Percentiles rank a stretch among this genome's conserved stretches.
Conservation (phyloP, 2,113 vertebrate species). For the Ellobius talpinus region DNA sequence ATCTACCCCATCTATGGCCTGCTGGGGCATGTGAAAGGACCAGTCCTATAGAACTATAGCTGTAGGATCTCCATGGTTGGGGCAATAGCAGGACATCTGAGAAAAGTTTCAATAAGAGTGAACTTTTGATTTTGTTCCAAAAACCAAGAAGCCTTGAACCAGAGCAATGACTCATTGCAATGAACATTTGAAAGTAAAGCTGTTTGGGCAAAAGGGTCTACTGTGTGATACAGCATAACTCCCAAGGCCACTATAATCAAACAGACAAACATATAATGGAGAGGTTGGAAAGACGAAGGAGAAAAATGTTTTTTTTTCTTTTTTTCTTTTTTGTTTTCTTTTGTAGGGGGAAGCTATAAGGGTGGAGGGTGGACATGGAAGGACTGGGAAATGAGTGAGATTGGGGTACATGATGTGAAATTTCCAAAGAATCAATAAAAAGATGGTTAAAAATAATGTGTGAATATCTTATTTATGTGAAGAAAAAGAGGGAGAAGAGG, state of each 20-base stretch:
- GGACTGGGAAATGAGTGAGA: too few species aligned
- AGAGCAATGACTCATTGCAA: background rate
- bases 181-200: background rate
- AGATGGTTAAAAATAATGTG: too few species aligned
- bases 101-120: background rate
- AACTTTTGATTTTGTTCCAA: background rate
- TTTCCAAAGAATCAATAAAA: too few species aligned
- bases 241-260: too few species aligned
- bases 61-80: background rate
- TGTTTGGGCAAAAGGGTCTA: background rate
- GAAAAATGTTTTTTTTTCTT: too few species aligned
- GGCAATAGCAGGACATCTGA: background rate
- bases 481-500: accelerated
- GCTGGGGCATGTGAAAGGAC: background rate
- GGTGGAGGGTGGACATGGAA: too few species aligned
- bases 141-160: background rate
- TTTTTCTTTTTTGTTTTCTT: too few species aligned
- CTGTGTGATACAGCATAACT: background rate
- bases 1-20: background rate
- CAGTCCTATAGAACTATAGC: background rate
- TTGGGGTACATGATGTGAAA: too few species aligned
- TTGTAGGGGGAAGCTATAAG: too few species aligned
- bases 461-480: background rate
- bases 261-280: too few species aligned
- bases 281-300: too few species aligned